Evolutionary conservation across 2,797 vertebrate species (phyloP).

Genomic region (Alcedo atthis): DNA sequence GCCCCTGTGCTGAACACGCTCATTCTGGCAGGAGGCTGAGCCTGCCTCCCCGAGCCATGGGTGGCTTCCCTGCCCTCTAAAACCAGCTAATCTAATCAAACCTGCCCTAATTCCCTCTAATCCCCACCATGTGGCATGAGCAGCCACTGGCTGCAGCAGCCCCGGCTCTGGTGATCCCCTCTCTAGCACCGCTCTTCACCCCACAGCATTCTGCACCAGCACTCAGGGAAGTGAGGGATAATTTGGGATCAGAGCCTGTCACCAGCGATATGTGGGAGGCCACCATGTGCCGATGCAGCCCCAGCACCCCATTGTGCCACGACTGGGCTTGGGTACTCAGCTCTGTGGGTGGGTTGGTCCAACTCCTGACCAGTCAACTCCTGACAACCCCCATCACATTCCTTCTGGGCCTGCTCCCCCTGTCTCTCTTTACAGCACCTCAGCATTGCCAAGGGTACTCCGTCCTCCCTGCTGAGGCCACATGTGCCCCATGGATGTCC

Average conservation of each 20-base stretch:
- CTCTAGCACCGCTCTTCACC: too few relatives aligned
- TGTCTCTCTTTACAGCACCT: not conserved
- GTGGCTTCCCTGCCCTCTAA: not conserved
- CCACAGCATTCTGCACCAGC: too few relatives aligned
- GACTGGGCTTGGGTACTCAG: not conserved
- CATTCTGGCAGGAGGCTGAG: not conserved
- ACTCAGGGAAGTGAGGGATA: not conserved
- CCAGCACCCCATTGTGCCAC: accelerated
- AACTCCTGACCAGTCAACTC: not conserved
- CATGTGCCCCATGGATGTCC: accelerated
- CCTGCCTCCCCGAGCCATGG: not conserved
- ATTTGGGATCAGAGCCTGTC: not conserved
- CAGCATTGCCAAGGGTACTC: not conserved
- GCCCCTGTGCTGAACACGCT: accelerated
- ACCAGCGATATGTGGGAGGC: accelerated
- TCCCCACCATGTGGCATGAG: accelerated
- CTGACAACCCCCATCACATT: not conserved
- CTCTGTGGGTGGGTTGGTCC: not conserved
- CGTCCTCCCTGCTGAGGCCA: accelerated
- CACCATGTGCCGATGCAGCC: accelerated
- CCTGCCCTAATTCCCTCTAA: constrained; percentile 6
- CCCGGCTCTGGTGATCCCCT: not conserved
- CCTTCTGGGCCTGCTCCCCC: not conserved
- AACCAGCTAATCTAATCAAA: constrained; percentile 41
- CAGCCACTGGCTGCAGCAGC: not conserved